Conservation (phyloP, 2,888 invertebrate species). For the Archaeoteleia sp. region DNA sequence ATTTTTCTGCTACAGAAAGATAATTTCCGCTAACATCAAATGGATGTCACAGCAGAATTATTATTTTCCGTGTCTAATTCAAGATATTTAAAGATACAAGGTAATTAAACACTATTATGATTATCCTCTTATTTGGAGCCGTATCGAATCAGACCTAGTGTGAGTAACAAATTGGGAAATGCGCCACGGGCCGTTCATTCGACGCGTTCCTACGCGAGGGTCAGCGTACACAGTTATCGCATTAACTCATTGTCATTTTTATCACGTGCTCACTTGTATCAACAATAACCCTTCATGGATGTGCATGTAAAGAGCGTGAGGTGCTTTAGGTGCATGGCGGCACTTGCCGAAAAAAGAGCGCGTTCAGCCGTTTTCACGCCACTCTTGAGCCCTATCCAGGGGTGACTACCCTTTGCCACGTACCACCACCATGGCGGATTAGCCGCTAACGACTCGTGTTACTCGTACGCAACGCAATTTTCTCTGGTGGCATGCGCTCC, state of each 20-base stretch:
- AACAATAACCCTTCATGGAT: slow-evolving; percentile 54
- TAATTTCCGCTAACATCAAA: no score
- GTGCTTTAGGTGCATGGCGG: slow-evolving; percentile 9
- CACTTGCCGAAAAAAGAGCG: slow-evolving; percentile 44
- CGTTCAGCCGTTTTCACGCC: slow-evolving; percentile 62
- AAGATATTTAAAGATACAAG: slow-evolving; percentile 35
- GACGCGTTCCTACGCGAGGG: slow-evolving; percentile 25
- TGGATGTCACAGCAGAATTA: no score
- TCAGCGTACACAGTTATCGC: slow-evolving; percentile 72
- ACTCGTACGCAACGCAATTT: slow-evolving; percentile 66
- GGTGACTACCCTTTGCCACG: slow-evolving; percentile 12
- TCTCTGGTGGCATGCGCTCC: slow-evolving; percentile 32
- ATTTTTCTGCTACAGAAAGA: no score
- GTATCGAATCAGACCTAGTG: slow-evolving; percentile 4
- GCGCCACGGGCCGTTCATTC: slow-evolving; percentile 26
- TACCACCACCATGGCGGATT: slow-evolving; percentile 61
- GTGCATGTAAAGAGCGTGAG: slow-evolving; percentile 16
- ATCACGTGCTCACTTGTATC: slow-evolving; percentile 72
- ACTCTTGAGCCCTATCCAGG: slow-evolving; percentile 60
- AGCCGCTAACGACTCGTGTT: slow-evolving; percentile 70
- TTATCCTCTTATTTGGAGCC: slow-evolving; percentile 38
- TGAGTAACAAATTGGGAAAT: slow-evolving; percentile 29
- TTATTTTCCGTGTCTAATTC: slow-evolving; percentile 42
- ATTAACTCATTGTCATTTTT: slow-evolving; percentile 75
- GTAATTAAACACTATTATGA: slow-evolving; percentile 40